Conservation (phyloP, 2,888 invertebrate genomes). For the Apeira syringaria region DNA sequence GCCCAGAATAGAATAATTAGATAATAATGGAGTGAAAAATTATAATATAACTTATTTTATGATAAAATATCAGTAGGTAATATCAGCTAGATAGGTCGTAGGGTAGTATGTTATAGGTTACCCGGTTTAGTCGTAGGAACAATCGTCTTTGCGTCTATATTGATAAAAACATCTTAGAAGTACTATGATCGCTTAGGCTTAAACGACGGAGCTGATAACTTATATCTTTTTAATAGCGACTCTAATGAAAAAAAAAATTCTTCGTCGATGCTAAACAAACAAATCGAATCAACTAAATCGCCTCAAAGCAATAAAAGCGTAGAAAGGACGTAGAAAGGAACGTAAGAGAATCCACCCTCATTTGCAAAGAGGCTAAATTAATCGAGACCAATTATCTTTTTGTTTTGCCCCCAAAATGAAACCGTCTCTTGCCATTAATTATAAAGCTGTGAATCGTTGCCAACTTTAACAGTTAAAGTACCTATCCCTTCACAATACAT, state of each 20-base stretch:
- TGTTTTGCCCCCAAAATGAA: conserved; percentile 63
- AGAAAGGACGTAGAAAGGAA: conserved; percentile 32
- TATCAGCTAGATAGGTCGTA: too few relatives aligned
- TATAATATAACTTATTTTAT: too few relatives aligned
- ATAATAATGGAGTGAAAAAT: too few relatives aligned
- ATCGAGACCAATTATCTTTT: conserved; percentile 78
- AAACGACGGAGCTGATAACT: conserved; percentile 14
- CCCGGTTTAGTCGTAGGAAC: too few relatives aligned
- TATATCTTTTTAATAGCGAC: conserved; percentile 26
- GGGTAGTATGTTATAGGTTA: too few relatives aligned
- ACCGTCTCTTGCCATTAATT: conserved; percentile 66
- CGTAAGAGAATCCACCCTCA: conserved; percentile 56
- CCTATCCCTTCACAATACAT: conserved; percentile 41
- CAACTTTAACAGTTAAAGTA: conserved; percentile 46
- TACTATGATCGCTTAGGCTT: too few relatives aligned
- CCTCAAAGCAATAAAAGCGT: conserved; percentile 61
- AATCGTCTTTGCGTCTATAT: too few relatives aligned
- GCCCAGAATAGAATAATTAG: too few relatives aligned
- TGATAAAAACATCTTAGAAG: too few relatives aligned
- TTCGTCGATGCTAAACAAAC: conserved; percentile 55
- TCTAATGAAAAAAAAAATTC: conserved; percentile 50
- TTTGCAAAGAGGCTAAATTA: conserved; percentile 75
- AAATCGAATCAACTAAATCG: conserved; percentile 56
- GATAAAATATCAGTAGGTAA: too few relatives aligned
- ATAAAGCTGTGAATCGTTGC: conserved; percentile 53